Percentiles rank a stretch among this genome's conserved stretches.
phyloP scores from a whole-genome alignment of 2,113 vertebrate genomes.

The Synchiropus splendidus region DNA sequence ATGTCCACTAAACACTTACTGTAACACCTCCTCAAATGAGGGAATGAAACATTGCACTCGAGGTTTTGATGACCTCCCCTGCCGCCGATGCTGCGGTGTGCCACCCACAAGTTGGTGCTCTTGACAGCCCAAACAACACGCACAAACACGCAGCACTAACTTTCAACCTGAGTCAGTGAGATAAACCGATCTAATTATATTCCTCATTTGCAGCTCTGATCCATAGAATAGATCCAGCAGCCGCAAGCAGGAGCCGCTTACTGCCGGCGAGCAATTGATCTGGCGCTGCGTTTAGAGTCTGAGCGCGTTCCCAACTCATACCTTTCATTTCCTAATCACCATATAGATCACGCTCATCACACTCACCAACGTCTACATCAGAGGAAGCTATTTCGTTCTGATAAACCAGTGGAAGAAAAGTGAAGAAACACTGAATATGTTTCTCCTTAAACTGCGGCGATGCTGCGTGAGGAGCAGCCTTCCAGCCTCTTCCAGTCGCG shows the following conservation, averaged over 20 bases:
- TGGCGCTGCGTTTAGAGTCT: constrained; percentile 20
- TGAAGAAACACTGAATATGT: constrained; percentile 1
- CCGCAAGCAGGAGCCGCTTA: constrained; percentile 26
- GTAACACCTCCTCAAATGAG: constrained; percentile 40
- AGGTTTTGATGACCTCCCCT: constrained; percentile 49
- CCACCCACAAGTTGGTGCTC: constrained; percentile 34
- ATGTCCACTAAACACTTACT: constrained; percentile 38
- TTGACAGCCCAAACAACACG: constrained; percentile 14
- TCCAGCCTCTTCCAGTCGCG: constrained; percentile 45
- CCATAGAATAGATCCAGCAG: constrained; percentile 52
- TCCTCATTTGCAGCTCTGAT: constrained; percentile 64
- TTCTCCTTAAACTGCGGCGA: constrained; percentile 12
- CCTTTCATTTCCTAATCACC: constrained; percentile 16
- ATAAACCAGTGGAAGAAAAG: constrained; percentile 11
- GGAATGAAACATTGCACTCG: constrained; percentile 25
- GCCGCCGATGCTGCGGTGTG: constrained; percentile 29
- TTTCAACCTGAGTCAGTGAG: constrained; percentile 42
- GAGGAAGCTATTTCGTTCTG: too few relatives aligned
- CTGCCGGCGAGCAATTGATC: constrained; percentile 37
- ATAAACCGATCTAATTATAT: constrained; percentile 67
- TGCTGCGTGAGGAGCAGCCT: constrained; percentile 29
- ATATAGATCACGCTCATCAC: background rate
- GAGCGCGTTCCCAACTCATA: constrained; percentile 8
- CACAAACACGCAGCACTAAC: constrained; percentile 10
- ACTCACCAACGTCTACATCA: too few relatives aligned